Percentiles rank a stretch among this genome's conserved stretches.
These are phyloP conservation scores for Cremastinae sp. DNA, from an alignment of 2,888 invertebrate species.

Conservation along the genomic window DNA sequence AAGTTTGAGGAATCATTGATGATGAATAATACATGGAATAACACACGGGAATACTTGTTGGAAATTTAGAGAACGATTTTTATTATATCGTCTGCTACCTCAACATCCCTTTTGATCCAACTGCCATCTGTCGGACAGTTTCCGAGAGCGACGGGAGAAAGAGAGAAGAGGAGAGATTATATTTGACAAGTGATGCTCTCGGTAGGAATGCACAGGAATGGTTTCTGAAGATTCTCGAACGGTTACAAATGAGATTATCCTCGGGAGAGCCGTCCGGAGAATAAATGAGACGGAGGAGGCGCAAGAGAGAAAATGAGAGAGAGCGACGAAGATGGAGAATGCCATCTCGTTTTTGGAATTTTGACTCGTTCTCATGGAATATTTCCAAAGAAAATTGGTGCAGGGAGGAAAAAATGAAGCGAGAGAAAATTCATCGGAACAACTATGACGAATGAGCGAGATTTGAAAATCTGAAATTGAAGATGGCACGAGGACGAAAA, in stretches of 20 bases:
- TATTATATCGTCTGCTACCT: slow-evolving; percentile 30
- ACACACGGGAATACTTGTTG: no score
- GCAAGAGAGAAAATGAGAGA: slow-evolving; percentile 30
- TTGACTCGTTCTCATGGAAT: slow-evolving; percentile 45
- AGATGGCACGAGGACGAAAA: slow-evolving; percentile 6
- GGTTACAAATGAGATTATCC: slow-evolving; percentile 53
- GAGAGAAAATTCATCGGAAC: no score
- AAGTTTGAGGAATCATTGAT: no score
- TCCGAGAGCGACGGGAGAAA: slow-evolving; percentile 23
- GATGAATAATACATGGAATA: no score
- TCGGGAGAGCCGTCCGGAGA: slow-evolving; percentile 26
- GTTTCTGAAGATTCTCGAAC: slow-evolving; percentile 43
- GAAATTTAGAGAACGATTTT: slow-evolving; percentile 15
- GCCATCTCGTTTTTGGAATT: slow-evolving; percentile 48
- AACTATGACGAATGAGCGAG: not conserved
- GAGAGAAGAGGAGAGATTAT: slow-evolving; percentile 22
- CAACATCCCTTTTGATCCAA: slow-evolving; percentile 19
- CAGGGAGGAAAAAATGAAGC: no score
- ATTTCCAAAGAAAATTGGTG: no score
- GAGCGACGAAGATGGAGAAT: slow-evolving; percentile 58
- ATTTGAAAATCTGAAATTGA: not conserved
- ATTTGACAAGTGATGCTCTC: slow-evolving; percentile 35
- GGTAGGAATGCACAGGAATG: slow-evolving; percentile 37
- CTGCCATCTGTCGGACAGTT: slow-evolving; percentile 1
- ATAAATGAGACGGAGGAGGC: slow-evolving; percentile 6